phyloP scores from a whole-genome alignment of 2,888 invertebrate species.

The Amblyjoppa fuscipennis region DNA sequence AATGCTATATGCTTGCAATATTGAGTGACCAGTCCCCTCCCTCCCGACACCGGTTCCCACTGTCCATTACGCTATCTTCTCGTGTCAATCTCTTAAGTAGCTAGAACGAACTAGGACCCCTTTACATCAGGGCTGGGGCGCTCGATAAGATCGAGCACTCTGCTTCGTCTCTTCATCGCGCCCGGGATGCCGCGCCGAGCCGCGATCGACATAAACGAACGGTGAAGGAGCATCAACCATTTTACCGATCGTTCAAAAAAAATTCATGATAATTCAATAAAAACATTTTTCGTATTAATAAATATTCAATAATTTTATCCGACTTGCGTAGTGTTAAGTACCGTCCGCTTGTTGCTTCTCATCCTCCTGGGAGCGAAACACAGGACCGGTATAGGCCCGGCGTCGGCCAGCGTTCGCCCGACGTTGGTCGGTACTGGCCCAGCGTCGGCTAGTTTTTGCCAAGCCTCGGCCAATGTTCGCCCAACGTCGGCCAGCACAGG shows the following conservation, averaged over 20 bases:
- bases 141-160: slow-evolving; percentile 68
- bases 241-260: background rate
- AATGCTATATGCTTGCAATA: slow-evolving; percentile 23
- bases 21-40: slow-evolving; percentile 41
- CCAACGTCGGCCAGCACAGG: too few relatives aligned
- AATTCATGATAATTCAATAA: background rate
- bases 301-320: background rate
- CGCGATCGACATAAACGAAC: background rate
- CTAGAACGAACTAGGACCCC: slow-evolving; percentile 78
- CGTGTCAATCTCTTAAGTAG: slow-evolving; percentile 85
- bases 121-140: slow-evolving; percentile 56
- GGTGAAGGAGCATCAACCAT: background rate
- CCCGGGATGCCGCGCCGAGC: background rate
- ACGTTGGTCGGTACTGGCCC: too few relatives aligned
- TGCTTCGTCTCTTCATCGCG: slow-evolving; percentile 20
- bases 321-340: background rate
- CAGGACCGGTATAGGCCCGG: too few relatives aligned
- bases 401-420: too few relatives aligned
- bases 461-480: too few relatives aligned
- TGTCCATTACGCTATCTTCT: slow-evolving; percentile 84
- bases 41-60: slow-evolving; percentile 73
- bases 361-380: background rate
- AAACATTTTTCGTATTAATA: background rate
- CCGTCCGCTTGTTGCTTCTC: background rate
- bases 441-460: too few relatives aligned